Base-by-base conservation (phyloP, 2,888 invertebrate species). In the Lasioglossum pauxillum region DNA sequence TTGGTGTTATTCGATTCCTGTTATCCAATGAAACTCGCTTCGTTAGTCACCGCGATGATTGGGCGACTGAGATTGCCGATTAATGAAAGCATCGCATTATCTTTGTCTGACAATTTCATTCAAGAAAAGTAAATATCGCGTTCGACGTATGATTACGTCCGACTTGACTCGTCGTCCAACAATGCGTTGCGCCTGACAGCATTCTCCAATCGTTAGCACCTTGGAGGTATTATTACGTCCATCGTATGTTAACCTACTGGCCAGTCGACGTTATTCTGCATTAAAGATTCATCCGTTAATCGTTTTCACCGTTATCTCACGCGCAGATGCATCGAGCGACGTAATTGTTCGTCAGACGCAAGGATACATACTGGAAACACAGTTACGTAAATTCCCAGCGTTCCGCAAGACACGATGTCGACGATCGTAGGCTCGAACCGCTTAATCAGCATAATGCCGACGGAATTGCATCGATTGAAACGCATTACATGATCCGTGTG, bases 401-500 rank as follows among this genome's bases (percentile, higher is more conserved):
- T 73, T 60, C 57, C 10, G 31, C 7, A 5, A 46, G 67, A 67
- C 46, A 23, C 67, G 60, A 8, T 38, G 69, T 44, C 31, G 72
- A 67, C 53, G 35, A 38, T 75, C 53, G 53, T 27, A 53, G 35
- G 35, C 53, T n/a, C 35, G 49, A 19, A 23, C 69, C 69, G 46
- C 46, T 77, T 31, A 35, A 69, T 69, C 46, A 69, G 41, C 71
- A 49, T 71, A 78, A 78, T 53, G 38, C 38, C 27, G 53, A n/a
- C 38, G 53, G 71, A 57, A 72, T 78, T 72, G 71, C 53, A 31
- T 38, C n/a, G 12, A 38, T 49, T 38, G 67, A 57, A 78, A 72
- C 49, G 27, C 23, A 78, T 78, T 78, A 72, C 78, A 71, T 72
- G 71, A 71, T 71, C 35, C 41, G 71, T n/a, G 41, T 78, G 71